Percentiles rank a stretch among this genome's conserved stretches.
These are phyloP conservation scores for Caenorhabditis drosophilae DNA, from an alignment of 2,888 invertebrate species.

Conservation along the genomic window DNA sequence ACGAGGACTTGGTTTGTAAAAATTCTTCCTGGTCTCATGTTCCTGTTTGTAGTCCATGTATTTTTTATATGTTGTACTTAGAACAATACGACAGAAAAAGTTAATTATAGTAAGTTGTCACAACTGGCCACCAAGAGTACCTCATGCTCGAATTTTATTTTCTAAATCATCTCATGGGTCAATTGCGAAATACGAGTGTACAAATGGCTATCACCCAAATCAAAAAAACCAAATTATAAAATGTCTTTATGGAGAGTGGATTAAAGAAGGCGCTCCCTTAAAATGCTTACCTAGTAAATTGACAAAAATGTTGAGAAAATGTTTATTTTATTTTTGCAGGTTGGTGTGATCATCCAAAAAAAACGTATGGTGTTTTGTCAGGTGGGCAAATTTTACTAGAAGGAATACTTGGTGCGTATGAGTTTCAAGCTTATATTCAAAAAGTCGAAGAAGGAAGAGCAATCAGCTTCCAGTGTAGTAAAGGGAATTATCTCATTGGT, in stretches of 20 bases:
- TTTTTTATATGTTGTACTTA: background rate
- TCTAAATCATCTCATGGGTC: slow-evolving; percentile 96
- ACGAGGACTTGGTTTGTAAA: slow-evolving; percentile 66
- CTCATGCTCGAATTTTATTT: slow-evolving; percentile 93
- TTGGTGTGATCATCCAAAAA: slow-evolving; percentile 66
- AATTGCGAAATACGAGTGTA: slow-evolving; percentile 76
- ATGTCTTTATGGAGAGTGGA: slow-evolving; percentile 93
- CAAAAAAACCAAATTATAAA: slow-evolving; percentile 74
- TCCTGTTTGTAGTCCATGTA: slow-evolving; percentile 71
- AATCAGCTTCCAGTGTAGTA: slow-evolving; percentile 69
- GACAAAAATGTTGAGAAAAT: background rate
- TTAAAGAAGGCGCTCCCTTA: slow-evolving; percentile 60
- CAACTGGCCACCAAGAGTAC: slow-evolving; percentile 82
- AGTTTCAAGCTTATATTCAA: slow-evolving; percentile 71
- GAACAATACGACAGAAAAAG: background rate
- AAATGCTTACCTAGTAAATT: slow-evolving; percentile 60
- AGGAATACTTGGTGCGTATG: slow-evolving; percentile 71
- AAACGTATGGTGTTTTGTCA: slow-evolving; percentile 64
- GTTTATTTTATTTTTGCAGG: slow-evolving; percentile 38
- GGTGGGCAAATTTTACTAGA: slow-evolving; percentile 70
- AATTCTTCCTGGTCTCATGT: slow-evolving; percentile 72
- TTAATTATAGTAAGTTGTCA: slow-evolving; percentile 77
- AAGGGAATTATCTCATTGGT: slow-evolving; percentile 69
- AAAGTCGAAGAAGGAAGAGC: slow-evolving; percentile 65
- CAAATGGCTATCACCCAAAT: slow-evolving; percentile 71